Percentiles rank a stretch among this genome's conserved stretches.
Evolutionary conservation across 1,140 invertebrate genomes (phyloP).

Genomic region (Bombus affinis): DNA sequence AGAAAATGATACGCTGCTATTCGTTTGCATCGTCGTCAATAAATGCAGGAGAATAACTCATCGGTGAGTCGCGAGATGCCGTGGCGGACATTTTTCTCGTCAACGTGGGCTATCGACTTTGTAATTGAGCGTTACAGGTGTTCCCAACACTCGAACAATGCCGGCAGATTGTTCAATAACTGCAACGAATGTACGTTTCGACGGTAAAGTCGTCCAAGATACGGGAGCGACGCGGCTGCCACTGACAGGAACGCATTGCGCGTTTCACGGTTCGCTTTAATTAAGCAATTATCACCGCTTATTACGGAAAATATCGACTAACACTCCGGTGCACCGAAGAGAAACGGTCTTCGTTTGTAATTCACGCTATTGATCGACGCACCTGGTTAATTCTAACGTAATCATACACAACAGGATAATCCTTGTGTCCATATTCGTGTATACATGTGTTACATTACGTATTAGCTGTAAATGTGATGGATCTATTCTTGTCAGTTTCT

Average conservation of each 20-base stretch:
- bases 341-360: conserved; percentile 55
- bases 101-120: conserved; percentile 61
- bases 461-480: not conserved
- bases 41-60: conserved; percentile 50
- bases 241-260: conserved; percentile 76
- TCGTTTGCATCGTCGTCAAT: conserved; percentile 14
- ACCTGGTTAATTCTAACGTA: not conserved
- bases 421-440: not conserved
- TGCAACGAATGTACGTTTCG: conserved; percentile 74
- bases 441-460: not conserved
- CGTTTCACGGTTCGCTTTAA: conserved; percentile 74
- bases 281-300: conserved; percentile 77
- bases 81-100: conserved; percentile 54
- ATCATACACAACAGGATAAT: not conserved
- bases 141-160: conserved; percentile 65
- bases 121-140: conserved; percentile 75
- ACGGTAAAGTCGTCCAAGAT: conserved; percentile 71
- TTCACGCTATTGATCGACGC: conserved; percentile 42
- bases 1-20: too few relatives aligned
- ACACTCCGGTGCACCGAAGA: conserved; percentile 11
- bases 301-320: conserved; percentile 66
- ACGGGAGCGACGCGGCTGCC: conserved; percentile 71
- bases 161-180: conserved; percentile 74
- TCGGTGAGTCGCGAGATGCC: conserved; percentile 23
- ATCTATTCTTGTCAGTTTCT: not conserved